Evolutionary conservation across 2,888 invertebrate genomes (phyloP).

Genomic region (Cerceris ruficornis): DNA sequence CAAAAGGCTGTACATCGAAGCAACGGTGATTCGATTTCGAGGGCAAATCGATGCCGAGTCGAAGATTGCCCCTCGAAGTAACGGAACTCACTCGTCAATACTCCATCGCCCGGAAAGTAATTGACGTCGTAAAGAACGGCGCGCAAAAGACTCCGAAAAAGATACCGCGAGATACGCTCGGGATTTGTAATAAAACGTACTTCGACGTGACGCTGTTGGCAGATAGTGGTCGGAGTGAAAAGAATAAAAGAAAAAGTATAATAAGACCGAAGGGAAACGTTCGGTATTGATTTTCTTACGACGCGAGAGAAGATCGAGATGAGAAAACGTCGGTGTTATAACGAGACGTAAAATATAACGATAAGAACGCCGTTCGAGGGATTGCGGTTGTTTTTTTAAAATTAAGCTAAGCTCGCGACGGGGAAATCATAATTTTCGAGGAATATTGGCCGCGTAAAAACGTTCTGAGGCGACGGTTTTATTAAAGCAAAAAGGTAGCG

Average conservation of each 20-base stretch:
- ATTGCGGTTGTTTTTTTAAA: constrained; percentile 47
- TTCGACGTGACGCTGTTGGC: constrained; percentile 36
- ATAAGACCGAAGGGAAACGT: constrained; percentile 46
- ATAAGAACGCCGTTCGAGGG: constrained; percentile 37
- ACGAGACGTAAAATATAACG: constrained; percentile 42
- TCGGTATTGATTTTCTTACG: constrained; percentile 45
- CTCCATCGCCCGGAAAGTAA: constrained; percentile 58
- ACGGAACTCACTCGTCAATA: constrained; percentile 64
- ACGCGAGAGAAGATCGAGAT: background rate
- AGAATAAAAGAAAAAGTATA: constrained; percentile 17
- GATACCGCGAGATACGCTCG: constrained; percentile 20
- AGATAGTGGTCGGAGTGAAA: constrained; percentile 44
- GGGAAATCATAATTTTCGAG: constrained; percentile 34
- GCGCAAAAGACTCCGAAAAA: constrained; percentile 50
- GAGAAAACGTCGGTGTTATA: constrained; percentile 13
- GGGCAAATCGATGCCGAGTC: constrained; percentile 62
- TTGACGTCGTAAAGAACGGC: constrained; percentile 60
- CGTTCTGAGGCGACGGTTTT: constrained; percentile 8
- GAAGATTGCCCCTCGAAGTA: constrained; percentile 54
- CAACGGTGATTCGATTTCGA: constrained; percentile 61
- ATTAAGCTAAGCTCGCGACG: constrained; percentile 6
- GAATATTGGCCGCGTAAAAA: constrained; percentile 21
- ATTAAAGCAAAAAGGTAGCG: constrained; percentile 13
- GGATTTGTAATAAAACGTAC: constrained; percentile 53
- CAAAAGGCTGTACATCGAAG: constrained; percentile 20